These are phyloP conservation scores for Eurois occulta DNA, from an alignment of 2,888 invertebrate species.

Conservation along the genomic window DNA sequence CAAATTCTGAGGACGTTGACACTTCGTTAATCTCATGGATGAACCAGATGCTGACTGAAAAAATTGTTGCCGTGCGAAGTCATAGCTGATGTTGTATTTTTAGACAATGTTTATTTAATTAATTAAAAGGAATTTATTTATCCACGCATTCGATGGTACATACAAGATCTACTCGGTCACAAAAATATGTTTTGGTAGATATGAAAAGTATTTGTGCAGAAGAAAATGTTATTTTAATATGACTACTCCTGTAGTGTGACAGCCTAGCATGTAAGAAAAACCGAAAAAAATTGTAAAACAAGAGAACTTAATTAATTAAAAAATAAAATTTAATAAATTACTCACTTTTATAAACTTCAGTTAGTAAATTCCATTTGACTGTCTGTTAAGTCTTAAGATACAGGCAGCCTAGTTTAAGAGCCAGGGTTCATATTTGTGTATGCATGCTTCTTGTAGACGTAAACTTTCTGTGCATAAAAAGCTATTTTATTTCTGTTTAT, in stretches of 20 bases:
- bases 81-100: constrained; percentile 21
- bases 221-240: neutral
- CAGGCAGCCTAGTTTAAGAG: too few relatives aligned
- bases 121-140: neutral
- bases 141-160: neutral
- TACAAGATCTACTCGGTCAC: neutral
- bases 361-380: too few relatives aligned
- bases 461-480: too few relatives aligned
- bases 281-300: neutral
- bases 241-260: neutral
- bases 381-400: too few relatives aligned
- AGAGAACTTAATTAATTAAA: too few relatives aligned
- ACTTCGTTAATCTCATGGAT: constrained; percentile 40
- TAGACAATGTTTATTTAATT: constrained; percentile 7
- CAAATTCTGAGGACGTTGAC: constrained; percentile 59
- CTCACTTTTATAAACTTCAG: too few relatives aligned
- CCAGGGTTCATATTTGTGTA: too few relatives aligned
- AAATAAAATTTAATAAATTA: too few relatives aligned
- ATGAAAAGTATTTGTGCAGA: neutral
- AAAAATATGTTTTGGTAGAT: neutral
- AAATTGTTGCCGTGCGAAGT: neutral
- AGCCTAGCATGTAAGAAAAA: neutral
- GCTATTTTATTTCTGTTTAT: too few relatives aligned
- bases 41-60: constrained; percentile 6
- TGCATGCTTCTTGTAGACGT: too few relatives aligned